Base-by-base conservation (phyloP, 2,797 vertebrate genomes). In the Ctenopoma kingsleyae region DNA sequence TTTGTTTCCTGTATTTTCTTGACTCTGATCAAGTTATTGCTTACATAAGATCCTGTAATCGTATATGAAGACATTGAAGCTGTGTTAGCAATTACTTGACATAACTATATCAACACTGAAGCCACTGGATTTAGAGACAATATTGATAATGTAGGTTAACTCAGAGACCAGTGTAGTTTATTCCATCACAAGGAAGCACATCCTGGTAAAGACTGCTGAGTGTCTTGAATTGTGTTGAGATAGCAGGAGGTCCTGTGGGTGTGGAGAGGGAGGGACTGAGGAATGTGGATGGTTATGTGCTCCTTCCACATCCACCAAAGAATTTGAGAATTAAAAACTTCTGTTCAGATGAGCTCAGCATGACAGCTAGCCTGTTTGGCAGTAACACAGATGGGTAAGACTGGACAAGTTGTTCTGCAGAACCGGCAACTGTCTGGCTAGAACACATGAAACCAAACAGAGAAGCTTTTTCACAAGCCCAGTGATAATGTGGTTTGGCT, bases 241-340 rank as follows among this genome's bases (percentile, higher is more conserved):
- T 75, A 71, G 63, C 32, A 71, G 70, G 66, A 70, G 76, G 80
- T 84, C 74, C 67, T 86, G 62, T 58, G 83, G 68, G 79, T 82
- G 86, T 86, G 66, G 73, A 63, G 20, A 70, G 71, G 86, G 82
- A 87, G 80, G 69, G 67, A 46, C 75, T 49, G 47, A 86, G 84
- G 86, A 89, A 91, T 91, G 86, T 74, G 69, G 78, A 83, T 75
- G 46, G 87, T 82, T 88, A 82, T 87, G 74, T 84, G 54, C 48
- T 66, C 54, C 71, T 68, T 83, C 76, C 64, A 73, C 81, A 46
- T 78, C 70, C 62, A 78, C 62, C 46, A 57, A 62, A 71, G 65
- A 86, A 80, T 76, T 48, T 23, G 23, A 60, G 61, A 76, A 78
- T 83, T 84, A 63, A 6, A 81, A 81, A 75, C 68, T 81, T 77